Evolutionary conservation across 2,888 invertebrate genomes (phyloP).

Genomic region (Melanophora roralis): DNA sequence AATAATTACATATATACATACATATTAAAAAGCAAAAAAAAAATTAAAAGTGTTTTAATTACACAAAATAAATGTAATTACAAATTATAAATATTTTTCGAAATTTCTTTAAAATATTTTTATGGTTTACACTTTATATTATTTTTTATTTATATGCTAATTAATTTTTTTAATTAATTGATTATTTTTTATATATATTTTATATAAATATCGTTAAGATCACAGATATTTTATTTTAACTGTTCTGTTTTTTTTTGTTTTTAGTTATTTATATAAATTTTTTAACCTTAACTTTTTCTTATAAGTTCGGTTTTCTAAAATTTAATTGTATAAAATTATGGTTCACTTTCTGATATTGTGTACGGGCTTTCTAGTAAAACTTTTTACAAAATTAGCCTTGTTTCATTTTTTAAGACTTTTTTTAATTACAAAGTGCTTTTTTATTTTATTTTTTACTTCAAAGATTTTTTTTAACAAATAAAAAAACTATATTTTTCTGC

Average conservation of each 20-base stretch:
- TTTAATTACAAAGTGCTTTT: conserved; percentile 36
- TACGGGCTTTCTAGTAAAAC: conserved; percentile 1
- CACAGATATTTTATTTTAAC: conserved; percentile 77
- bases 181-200: conserved; percentile 63
- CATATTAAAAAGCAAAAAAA: conserved; percentile 18
- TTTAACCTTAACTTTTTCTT: conserved; percentile 29
- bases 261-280: conserved; percentile 22
- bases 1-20: not conserved
- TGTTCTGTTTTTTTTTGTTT: conserved; percentile 57
- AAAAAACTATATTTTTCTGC: conserved; percentile 31
- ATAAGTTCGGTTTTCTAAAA: conserved; percentile 41
- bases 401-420: conserved; percentile 4
- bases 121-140: conserved; percentile 46
- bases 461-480: conserved; percentile 31
- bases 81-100: not conserved
- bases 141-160: conserved; percentile 50
- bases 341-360: conserved; percentile 43
- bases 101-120: conserved; percentile 31
- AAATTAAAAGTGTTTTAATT: conserved; percentile 1
- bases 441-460: too few species aligned
- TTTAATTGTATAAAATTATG: conserved; percentile 49
- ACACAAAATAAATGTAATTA: conserved; percentile 31
- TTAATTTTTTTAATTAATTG: conserved; percentile 30
- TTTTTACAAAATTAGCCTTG: conserved; percentile 42
- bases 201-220: conserved; percentile 77